Percentiles rank a stretch among this genome's conserved stretches.
Conservation (phyloP, 2,797 vertebrate species). For the Siniperca undulata region DNA sequence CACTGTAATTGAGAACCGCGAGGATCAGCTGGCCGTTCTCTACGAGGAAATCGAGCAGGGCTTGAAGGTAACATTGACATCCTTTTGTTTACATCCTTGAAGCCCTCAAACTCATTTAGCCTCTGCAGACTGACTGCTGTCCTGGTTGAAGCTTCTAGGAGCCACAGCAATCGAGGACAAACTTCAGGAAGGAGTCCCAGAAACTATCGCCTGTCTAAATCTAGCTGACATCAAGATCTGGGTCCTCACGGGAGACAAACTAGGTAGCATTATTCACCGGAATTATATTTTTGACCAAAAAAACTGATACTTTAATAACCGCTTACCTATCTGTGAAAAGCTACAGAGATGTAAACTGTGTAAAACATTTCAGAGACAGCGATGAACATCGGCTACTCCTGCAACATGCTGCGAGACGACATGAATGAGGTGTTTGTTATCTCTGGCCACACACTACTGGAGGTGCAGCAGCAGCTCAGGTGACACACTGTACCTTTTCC, state of each 20-base stretch:
- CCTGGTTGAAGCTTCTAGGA: conserved; percentile 86
- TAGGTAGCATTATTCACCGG: conserved; percentile 78
- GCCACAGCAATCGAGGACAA: conserved; percentile 93
- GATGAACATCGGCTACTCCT: conserved; percentile 91
- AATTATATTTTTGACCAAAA: not conserved
- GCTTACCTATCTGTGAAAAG: not conserved
- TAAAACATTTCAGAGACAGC: conserved; percentile 86
- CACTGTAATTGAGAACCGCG: conserved; percentile 81
- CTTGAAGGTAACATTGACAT: conserved; percentile 64
- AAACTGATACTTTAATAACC: not conserved
- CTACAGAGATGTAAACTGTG: conserved; percentile 4
- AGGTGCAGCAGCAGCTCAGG: conserved; percentile 88
- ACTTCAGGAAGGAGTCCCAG: conserved; percentile 91
- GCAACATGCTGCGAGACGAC: conserved; percentile 89
- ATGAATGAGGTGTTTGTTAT: conserved; percentile 89
- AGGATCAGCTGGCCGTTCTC: conserved; percentile 82
- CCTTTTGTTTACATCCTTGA: not conserved
- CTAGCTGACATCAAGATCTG: conserved; percentile 92
- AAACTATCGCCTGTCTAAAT: conserved; percentile 87
- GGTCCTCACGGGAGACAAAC: conserved; percentile 93
- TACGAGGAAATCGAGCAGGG: conserved; percentile 90
- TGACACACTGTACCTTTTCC: conserved; percentile 52
- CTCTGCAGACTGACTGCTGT: conserved; percentile 46
- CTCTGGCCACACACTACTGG: conserved; percentile 79
- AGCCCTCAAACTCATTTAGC: not conserved